Percentiles rank a stretch among this genome's conserved stretches.
These are phyloP conservation scores for Megalops cyprinoides DNA, from an alignment of 2,797 vertebrate species.

Conservation along the genomic window DNA sequence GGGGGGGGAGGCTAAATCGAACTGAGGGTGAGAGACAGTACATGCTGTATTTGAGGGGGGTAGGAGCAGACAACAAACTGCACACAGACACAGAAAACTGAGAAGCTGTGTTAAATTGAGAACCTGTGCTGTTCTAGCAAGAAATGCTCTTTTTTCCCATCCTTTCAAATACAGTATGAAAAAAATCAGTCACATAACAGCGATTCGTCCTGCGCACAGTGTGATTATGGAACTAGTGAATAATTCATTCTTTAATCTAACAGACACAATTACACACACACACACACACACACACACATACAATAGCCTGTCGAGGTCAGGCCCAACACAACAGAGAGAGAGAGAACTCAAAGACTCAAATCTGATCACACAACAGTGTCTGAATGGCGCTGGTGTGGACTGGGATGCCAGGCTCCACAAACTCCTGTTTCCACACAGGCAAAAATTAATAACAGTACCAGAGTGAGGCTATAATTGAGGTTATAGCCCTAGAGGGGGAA, in stretches of 20 bases:
- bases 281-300: slow-evolving; percentile 22
- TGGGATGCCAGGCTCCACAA: background rate
- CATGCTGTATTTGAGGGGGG: no score
- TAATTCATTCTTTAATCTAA: slow-evolving; percentile 19
- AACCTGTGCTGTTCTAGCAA: background rate
- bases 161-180: background rate
- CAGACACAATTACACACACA: slow-evolving; percentile 29
- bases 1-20: background rate
- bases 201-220: background rate
- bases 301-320: background rate
- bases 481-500: slow-evolving; percentile 17
- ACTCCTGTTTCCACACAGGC: background rate
- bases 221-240: background rate
- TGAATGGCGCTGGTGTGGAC: background rate
- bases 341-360: background rate
- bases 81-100: background rate
- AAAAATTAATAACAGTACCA: no score
- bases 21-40: background rate
- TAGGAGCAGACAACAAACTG: background rate
- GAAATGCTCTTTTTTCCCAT: background rate
- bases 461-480: slow-evolving; percentile 19
- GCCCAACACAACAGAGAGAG: background rate
- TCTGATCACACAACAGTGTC: background rate
- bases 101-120: no score
- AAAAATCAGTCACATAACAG: background rate